Evolutionary conservation across 2,113 vertebrate genomes (phyloP).

Genomic region (Trichechus manatus): DNA sequence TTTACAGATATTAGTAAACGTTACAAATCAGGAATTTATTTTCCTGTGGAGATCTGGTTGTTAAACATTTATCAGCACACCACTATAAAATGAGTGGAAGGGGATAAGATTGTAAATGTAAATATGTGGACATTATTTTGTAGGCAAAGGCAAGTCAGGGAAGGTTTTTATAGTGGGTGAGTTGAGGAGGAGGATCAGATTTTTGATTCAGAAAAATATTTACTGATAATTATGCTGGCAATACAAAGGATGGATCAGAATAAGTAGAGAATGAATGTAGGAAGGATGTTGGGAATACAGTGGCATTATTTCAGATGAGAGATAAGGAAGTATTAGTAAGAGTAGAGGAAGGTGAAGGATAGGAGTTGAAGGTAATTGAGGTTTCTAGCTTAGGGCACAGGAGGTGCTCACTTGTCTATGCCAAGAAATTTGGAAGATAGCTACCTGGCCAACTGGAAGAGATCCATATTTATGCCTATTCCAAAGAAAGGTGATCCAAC

Average conservation of each 20-base stretch:
- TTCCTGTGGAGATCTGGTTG: background rate
- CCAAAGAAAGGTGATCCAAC: too few species aligned
- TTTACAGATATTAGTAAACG: background rate
- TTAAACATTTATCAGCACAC: constrained; percentile 6
- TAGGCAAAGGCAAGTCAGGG: background rate
- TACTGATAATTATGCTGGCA: constrained; percentile 12
- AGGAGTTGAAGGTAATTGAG: background rate
- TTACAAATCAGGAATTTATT: background rate
- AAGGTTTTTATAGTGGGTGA: background rate
- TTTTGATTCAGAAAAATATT: constrained; percentile 42
- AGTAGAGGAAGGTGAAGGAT: background rate
- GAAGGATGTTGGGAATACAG: background rate
- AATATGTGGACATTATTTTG: background rate
- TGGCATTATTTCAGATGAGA: background rate
- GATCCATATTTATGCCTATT: too few species aligned
- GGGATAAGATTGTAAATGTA: background rate
- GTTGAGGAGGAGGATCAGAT: background rate
- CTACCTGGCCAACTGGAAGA: too few species aligned
- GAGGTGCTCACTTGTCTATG: too few species aligned
- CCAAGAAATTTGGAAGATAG: too few species aligned
- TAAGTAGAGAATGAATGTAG: background rate
- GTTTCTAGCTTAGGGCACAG: background rate
- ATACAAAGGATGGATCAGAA: background rate
- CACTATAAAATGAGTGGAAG: background rate
- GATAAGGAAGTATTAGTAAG: background rate